A percentile compares a stretch with the other conserved stretches of the same genome.
These are phyloP conservation scores for Clarias pachynema DNA, from an alignment of 2,797 vertebrate species.

Conservation along the genomic window DNA sequence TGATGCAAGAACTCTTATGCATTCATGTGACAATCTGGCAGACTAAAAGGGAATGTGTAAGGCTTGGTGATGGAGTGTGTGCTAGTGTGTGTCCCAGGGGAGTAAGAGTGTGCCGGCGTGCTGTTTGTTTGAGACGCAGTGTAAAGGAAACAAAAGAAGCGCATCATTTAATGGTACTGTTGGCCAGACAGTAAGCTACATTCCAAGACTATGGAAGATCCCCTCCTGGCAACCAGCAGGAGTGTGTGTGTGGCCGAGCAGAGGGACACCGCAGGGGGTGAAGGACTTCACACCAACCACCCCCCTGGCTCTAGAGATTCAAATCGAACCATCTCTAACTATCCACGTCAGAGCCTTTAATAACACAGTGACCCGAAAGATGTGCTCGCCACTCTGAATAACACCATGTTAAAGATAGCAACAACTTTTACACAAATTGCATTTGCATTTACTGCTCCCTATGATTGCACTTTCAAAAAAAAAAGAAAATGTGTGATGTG, in stretches of 20 bases:
- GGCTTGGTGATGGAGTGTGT: constrained; percentile 40
- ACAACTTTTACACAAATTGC: background rate
- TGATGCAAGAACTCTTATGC: background rate
- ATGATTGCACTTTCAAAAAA: background rate
- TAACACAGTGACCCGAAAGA: background rate
- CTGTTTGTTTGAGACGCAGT: constrained; percentile 71
- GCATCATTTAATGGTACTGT: constrained; percentile 70
- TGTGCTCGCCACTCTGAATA: background rate
- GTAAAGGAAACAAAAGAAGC: constrained; percentile 69
- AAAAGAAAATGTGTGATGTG: constrained; percentile 13
- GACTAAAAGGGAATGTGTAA: constrained; percentile 18
- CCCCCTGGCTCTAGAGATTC: background rate
- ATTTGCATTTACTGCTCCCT: background rate
- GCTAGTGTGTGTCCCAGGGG: constrained; percentile 49
- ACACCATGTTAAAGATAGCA: background rate
- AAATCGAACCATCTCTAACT: background rate
- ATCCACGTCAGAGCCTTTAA: background rate
- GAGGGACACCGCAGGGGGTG: constrained; percentile 67
- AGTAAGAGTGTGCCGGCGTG: constrained; percentile 69
- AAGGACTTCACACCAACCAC: constrained; percentile 27
- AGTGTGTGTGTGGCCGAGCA: constrained; percentile 72
- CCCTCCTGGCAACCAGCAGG: constrained; percentile 66
- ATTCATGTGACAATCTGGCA: background rate
- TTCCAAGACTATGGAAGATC: constrained; percentile 65
- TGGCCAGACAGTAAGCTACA: constrained; percentile 73